A percentile compares a stretch with the other conserved stretches of the same genome.
Evolutionary conservation across 2,888 invertebrate species (phyloP).

Genomic region (Prostheceraeus crozeri): DNA sequence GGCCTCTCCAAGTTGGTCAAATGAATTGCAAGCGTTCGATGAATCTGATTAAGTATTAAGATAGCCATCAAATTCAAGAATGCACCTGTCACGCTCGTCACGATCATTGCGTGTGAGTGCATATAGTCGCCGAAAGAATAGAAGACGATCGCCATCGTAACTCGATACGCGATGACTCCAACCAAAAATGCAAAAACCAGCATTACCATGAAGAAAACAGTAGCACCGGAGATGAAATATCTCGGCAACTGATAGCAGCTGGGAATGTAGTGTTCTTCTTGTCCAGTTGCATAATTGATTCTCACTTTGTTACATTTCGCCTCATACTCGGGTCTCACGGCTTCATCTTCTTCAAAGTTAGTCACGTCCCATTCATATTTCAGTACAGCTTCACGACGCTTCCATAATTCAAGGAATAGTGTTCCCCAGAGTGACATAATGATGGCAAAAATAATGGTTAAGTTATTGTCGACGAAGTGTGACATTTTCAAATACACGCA

Average conservation of each 20-base stretch:
- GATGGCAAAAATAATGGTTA: conserved; percentile 61
- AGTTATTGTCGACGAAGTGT: conserved; percentile 62
- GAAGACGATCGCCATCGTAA: conserved; percentile 31
- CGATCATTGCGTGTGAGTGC: conserved; percentile 62
- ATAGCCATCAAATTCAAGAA: conserved; percentile 82
- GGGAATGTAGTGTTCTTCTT: conserved; percentile 18
- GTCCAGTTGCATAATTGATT: conserved; percentile 23
- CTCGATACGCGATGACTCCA: conserved; percentile 25
- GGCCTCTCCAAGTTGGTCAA: conserved; percentile 51
- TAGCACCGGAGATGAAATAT: conserved; percentile 9
- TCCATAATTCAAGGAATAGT: conserved; percentile 61
- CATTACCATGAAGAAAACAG: conserved; percentile 28
- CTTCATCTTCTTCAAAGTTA: conserved; percentile 31
- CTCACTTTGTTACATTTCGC: conserved; percentile 20
- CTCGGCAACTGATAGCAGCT: conserved; percentile 2
- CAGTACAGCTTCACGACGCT: conserved; percentile 53
- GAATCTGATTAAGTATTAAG: conserved; percentile 68
- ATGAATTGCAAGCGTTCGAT: conserved; percentile 1
- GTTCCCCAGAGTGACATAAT: conserved; percentile 61
- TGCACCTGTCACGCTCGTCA: conserved; percentile 84
- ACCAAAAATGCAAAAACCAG: conserved; percentile 21
- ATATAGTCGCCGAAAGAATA: conserved; percentile 44
- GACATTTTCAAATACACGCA: conserved; percentile 59
- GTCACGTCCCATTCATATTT: conserved; percentile 34
- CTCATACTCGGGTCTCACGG: conserved; percentile 13